These are phyloP conservation scores for Pachymerium ferrugineum DNA, from an alignment of 2,888 invertebrate genomes.

Conservation along the genomic window DNA sequence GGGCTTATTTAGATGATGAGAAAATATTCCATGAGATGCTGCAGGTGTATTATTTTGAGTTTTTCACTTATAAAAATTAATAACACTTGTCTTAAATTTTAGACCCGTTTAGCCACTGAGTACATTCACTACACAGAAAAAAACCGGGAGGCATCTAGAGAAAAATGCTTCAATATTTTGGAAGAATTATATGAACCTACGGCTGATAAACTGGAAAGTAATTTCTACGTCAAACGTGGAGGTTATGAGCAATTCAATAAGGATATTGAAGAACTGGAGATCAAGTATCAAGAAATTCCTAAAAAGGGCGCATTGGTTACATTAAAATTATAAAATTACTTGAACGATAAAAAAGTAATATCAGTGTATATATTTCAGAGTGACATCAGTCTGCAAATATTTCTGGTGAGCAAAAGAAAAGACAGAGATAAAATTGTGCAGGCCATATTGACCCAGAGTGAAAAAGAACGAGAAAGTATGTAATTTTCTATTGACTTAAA, in stretches of 20 bases:
- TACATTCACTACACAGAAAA: neutral
- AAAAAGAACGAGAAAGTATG: neutral
- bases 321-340: too few species aligned
- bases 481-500: neutral
- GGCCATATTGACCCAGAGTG: neutral
- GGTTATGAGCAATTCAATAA: neutral
- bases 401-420: neutral
- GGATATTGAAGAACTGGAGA: neutral
- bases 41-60: neutral
- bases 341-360: too few species aligned
- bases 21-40: neutral
- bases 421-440: neutral
- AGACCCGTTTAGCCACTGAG: neutral
- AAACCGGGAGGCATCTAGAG: neutral
- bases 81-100: neutral
- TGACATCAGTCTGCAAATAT: neutral
- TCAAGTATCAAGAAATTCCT: neutral
- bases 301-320: neutral
- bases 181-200: neutral
- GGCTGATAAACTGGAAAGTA: neutral
- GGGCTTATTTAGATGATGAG: neutral
- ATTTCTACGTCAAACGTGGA: neutral
- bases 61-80: neutral
- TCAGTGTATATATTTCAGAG: neutral
- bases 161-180: neutral